Evolutionary conservation across 2,113 vertebrate species (phyloP).

Genomic region (Trematocara stigmaticum): DNA sequence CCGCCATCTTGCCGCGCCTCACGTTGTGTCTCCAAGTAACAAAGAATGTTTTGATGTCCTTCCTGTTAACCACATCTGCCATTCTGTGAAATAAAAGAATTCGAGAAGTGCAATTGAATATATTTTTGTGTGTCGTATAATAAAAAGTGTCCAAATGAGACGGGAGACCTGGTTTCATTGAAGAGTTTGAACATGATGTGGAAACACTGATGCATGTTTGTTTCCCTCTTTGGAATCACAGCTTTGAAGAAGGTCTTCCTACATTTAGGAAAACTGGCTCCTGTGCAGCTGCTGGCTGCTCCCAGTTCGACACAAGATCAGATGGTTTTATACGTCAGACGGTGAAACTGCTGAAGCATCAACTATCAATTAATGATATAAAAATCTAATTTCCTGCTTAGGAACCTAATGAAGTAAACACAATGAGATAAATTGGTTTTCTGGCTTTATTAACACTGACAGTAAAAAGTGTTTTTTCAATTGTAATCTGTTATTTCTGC

Average conservation of each 20-base stretch:
- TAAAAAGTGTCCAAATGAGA: conserved; percentile 36
- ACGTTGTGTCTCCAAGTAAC: conserved; percentile 59
- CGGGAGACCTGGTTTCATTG: conserved; percentile 1
- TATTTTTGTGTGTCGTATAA: conserved; percentile 61
- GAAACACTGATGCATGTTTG: conserved; percentile 23
- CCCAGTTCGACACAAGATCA: background rate
- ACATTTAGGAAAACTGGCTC: background rate
- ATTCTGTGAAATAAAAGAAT: conserved; percentile 63
- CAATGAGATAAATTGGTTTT: background rate
- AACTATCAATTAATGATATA: conserved; percentile 3
- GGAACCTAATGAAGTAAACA: conserved; percentile 16
- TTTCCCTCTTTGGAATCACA: conserved; percentile 9
- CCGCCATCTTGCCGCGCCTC: conserved; percentile 30
- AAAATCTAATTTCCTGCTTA: conserved; percentile 30
- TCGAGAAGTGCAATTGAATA: conserved; percentile 66
- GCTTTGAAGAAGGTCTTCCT: background rate
- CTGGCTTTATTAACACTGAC: background rate
- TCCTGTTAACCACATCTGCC: conserved; percentile 36
- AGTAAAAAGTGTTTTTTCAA: background rate
- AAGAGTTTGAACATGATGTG: background rate
- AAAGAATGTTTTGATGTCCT: conserved; percentile 66
- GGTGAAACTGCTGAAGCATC: background rate
- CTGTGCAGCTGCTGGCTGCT: background rate
- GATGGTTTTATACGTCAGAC: background rate
- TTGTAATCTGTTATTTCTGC: background rate